A percentile compares a stretch with the other conserved stretches of the same genome.
Evolutionary conservation across 2,797 vertebrate genomes (phyloP).

Genomic region (Urophycis tenuis): DNA sequence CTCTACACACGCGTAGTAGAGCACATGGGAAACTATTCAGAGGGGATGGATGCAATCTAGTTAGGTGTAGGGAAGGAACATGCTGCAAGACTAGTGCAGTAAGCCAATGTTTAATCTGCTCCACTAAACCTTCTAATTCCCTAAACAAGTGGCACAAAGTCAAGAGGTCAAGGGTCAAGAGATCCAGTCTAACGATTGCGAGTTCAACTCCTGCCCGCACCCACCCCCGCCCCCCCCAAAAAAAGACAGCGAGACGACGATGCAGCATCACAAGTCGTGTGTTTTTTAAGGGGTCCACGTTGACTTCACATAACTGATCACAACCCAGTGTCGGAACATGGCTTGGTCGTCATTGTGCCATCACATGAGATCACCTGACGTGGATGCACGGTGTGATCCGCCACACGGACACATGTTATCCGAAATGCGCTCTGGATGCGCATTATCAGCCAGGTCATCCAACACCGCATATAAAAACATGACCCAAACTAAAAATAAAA

Average conservation of each 20-base stretch:
- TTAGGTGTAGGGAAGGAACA: constrained; percentile 43
- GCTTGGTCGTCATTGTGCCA: not conserved
- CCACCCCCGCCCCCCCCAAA: too few species aligned
- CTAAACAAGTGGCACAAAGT: constrained; percentile 63
- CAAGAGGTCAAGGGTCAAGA: constrained; percentile 55
- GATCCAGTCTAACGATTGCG: constrained; percentile 41
- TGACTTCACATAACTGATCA: not conserved
- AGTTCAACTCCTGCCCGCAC: too few species aligned
- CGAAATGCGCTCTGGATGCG: not conserved
- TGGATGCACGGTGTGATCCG: not conserved
- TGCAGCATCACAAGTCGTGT: not conserved
- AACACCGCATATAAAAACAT: not conserved
- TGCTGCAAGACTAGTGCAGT: constrained; percentile 46
- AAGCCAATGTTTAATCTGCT: constrained; percentile 65
- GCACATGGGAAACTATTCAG: too few species aligned
- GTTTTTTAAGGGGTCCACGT: not conserved
- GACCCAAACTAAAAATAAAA: not conserved
- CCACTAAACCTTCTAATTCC: constrained; percentile 52
- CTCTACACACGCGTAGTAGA: too few species aligned
- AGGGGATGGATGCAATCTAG: constrained; percentile 21
- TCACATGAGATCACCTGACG: not conserved
- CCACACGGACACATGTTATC: not conserved
- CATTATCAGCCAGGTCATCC: not conserved
- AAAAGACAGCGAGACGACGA: constrained; percentile 5
- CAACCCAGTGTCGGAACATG: not conserved